Base-by-base conservation (phyloP, 2,113 vertebrate species). In the Anhinga rufa region DNA sequence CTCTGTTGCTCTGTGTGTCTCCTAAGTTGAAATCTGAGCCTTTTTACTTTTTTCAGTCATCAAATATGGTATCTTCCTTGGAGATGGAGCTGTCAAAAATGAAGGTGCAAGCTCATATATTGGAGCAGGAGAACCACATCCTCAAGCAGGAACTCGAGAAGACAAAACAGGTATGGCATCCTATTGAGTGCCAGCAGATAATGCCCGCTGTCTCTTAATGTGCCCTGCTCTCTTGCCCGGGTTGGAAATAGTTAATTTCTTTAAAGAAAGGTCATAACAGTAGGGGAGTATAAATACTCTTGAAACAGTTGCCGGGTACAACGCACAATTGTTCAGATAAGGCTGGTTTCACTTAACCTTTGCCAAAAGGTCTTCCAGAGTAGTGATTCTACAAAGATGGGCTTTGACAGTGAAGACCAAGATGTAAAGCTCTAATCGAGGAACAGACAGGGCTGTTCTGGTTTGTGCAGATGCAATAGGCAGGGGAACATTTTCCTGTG, bases 121-220 rank as follows among this genome's bases (percentile, higher is more conserved):
- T 99, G 95, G 97, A 99, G 93, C 97, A 99, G 86, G 98, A 98
- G 93, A 99, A 99, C 81, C 65, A 90, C 42, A 93, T 98, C 91
- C 98, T 99, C 68, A 98, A 98, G 70, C 98, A 98, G 79, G 98
- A 99, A 94, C 97, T 99, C 29, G 97, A 98, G 79, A 97, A 97
- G 92, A 78, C 95, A 34, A 98, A 98, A 44, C 97, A 98, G 94
- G 98, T 98, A 71, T 26, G 89, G 70, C 5, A 24, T 19, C 34
- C 11, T 17, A 0, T 28, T 42, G 51, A 54, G 38, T 38, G 46
- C 79, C 25, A 11, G 38, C n/a, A 38, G 44, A 4, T 34, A 6
- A 49, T 25, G 54, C 52, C 62, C 54, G 29, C 22, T 49, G 18
- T 21, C 32, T 52, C 38, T 29, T 17, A 14, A 9, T 5, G 17